A percentile compares a stretch with the other conserved stretches of the same genome.
Evolutionary conservation across 1,140 invertebrate genomes (phyloP).

Genomic region (Drosophila trapezifrons): DNA sequence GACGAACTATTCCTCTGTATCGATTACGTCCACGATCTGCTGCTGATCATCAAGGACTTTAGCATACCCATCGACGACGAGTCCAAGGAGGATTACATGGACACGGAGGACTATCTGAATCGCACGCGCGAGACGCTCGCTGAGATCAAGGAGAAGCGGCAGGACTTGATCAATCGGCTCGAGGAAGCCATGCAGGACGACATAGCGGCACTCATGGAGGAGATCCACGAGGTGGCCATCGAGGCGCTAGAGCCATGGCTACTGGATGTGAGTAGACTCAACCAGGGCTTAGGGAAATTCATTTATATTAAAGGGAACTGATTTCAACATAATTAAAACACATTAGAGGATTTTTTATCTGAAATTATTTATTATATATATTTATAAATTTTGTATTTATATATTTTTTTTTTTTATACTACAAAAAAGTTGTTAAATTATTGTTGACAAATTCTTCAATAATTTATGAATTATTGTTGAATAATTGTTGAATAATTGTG

Average conservation of each 20-base stretch:
- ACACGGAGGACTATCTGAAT: constrained; percentile 84
- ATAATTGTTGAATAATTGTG: no score
- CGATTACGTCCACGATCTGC: constrained; percentile 89
- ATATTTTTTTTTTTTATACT: no score
- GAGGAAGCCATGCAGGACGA: constrained; percentile 86
- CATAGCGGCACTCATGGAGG: constrained; percentile 84
- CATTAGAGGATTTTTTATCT: no score
- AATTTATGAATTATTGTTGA: no score
- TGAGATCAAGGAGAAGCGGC: constrained; percentile 83
- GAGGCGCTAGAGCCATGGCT: constrained; percentile 73
- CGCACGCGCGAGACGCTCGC: constrained; percentile 84
- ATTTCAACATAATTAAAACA: no score
- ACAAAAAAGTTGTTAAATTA: no score
- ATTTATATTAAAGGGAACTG: no score
- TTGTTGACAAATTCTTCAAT: no score
- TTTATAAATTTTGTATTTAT: no score
- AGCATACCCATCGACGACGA: constrained; percentile 87
- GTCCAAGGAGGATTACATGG: constrained; percentile 87
- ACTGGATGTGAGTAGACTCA: constrained; percentile 54
- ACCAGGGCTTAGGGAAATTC: no score
- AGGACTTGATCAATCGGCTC: constrained; percentile 85
- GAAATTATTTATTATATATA: no score
- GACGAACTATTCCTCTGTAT: constrained; percentile 87
- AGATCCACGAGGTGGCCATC: constrained; percentile 85
- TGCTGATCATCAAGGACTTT: constrained; percentile 90